A percentile compares a stretch with the other conserved stretches of the same genome.
Conservation (phyloP, 2,888 invertebrate genomes). For the Plebejus melissa region DNA sequence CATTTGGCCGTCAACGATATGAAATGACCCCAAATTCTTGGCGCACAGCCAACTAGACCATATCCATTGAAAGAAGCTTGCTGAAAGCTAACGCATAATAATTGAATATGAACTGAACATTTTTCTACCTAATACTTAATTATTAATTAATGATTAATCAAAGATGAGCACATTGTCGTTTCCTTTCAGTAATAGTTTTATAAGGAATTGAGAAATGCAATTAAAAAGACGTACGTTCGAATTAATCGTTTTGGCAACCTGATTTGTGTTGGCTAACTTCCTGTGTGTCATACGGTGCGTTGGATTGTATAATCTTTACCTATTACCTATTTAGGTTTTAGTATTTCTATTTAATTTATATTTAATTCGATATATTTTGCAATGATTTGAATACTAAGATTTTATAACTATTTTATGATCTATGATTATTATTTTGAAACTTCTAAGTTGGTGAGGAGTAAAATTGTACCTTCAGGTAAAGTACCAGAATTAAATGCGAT, state of each 20-base stretch:
- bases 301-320: constrained; percentile 19
- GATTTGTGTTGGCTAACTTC: constrained; percentile 42
- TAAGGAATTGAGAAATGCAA: constrained; percentile 13
- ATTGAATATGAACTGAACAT: neutral
- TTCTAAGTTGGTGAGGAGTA: too few relatives aligned
- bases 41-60: neutral
- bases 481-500: neutral
- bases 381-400: neutral
- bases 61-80: constrained; percentile 2
- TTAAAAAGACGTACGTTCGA: constrained; percentile 10
- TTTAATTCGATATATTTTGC: neutral
- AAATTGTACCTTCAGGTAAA: too few relatives aligned
- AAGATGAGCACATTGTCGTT: constrained; percentile 14
- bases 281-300: constrained; percentile 37
- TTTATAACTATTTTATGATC: too few relatives aligned
- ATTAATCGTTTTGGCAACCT: constrained; percentile 39
- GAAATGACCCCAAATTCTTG: constrained; percentile 18
- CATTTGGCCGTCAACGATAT: constrained; percentile 3
- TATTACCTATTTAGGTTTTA: constrained; percentile 15
- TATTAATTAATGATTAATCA: constrained; percentile 4
- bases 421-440: too few relatives aligned
- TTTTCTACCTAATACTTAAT: neutral
- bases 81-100: constrained; percentile 2
- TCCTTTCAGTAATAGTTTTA: constrained; percentile 17
- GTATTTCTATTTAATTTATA: neutral